phyloP scores from a whole-genome alignment of 1,140 invertebrate genomes.

The Mizuhopecten yessoensis region DNA sequence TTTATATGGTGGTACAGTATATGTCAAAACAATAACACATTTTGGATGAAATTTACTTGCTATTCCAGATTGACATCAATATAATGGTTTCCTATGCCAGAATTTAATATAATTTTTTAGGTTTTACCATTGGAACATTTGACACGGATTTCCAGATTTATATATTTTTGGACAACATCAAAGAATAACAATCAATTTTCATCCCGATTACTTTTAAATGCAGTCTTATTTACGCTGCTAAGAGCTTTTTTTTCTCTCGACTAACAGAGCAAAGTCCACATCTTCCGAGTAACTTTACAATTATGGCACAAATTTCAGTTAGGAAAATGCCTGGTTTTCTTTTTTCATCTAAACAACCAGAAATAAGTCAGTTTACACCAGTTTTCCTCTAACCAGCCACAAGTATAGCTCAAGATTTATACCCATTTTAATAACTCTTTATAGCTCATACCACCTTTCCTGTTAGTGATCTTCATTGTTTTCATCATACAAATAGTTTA shows the following conservation, averaged over 20 bases:
- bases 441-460: not conserved
- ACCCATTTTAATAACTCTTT: not conserved
- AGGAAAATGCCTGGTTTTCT: not conserved
- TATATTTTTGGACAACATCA: not conserved
- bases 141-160: not conserved
- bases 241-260: not conserved
- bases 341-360: no score
- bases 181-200: slow-evolving; percentile 40
- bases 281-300: not conserved
- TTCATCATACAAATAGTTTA: slow-evolving; percentile 9
- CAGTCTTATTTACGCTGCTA: not conserved
- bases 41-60: slow-evolving; percentile 39
- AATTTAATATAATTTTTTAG: not conserved
- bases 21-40: slow-evolving; percentile 14
- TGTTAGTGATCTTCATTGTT: slow-evolving; percentile 14
- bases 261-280: not conserved
- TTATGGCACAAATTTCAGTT: not conserved
- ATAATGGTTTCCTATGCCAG: not conserved
- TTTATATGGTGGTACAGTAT: not conserved
- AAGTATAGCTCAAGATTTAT: not conserved
- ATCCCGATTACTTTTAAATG: not conserved
- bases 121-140: no score
- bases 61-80: not conserved
- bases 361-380: no score
- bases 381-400: not conserved